Evolutionary conservation across 2,797 vertebrate genomes (phyloP), one percentile per base, ranked within the genome.

Genomic region (Pseudotriccus pelzelni): DNA sequence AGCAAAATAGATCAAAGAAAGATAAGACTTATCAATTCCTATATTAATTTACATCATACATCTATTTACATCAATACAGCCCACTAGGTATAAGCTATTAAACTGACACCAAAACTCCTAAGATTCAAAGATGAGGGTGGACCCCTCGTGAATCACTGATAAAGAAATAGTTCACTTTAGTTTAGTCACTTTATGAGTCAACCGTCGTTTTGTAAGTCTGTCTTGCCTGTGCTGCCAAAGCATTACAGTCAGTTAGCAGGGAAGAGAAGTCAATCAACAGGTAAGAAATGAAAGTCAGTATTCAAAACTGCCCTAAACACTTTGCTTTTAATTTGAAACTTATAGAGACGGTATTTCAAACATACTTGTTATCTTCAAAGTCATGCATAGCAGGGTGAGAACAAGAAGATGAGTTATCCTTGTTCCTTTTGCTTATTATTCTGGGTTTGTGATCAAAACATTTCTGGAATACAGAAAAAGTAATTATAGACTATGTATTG

Each of bases 361-460:
- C 99, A 96, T 98, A 99, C 99, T 99, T 99, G 96, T 99, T 98
- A 95, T 99, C 98, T 97, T 99, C 99, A 98, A 99, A 99, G 88
- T 98, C 97, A 96, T 99, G 99, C 97, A 99, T 99, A 97, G 99
- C 98, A 8, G 99, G 99, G 91, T 99, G 99, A 96, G 99, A 99
- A 97, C 99, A 99, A 84, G 98, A 97, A n/a, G 98, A 97, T 30
- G 98, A 98, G 89, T 98, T 98, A 94, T 99, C 99, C 97, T 99
- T 99, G 97, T 99, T 99, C 97, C 98, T 98, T 98, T 99, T 99
- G 98, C 99, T 99, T 98, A 99, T 99, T 97, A 99, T 99, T 98
- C 99, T 98, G 89, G 99, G 99, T 96, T 99, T 99, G 97, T 99
- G 99, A 97, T 99, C 99, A 98, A 99, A 99, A 98, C 99, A 99